Evolutionary conservation across 1,140 invertebrate genomes (phyloP), one percentile per base, ranked within the genome.

Genomic region (Ceratina australensis): DNA sequence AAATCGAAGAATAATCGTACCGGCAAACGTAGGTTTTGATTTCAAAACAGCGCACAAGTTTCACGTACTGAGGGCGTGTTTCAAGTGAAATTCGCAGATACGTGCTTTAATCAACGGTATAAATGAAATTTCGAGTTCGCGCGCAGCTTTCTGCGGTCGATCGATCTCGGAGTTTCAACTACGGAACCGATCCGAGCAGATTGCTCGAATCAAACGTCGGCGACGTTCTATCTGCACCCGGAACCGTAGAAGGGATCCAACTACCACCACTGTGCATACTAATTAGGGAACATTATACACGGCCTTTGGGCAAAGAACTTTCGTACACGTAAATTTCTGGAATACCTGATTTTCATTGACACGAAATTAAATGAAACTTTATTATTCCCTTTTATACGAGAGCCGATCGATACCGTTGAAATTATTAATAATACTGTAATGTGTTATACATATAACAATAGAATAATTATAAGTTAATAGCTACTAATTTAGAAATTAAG

Each of bases 61-160:
- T 54, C 1, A 10, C 33, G 33, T 42, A 42, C 33, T 42, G 33
- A 42, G 33, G 8, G 33, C 33, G 33, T 42, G 10, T 42, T 42
- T 42, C n/a, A n/a, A 10, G 49, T 28, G 33, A n/a, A 57, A 74
- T 60, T 60, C n/a, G 33, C 0, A 50, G n/a, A 49, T 47, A 24
- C 18, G 20, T 22, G 52, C 22, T 67, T 67, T 67, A 74, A 74
- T 74, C 33, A 57, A 8, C 12, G 22, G 5, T 20, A 57, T 57
- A 56, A 66, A 74, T 57, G 52, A 57, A 74, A 67, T 74, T 57
- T 74, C 22, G 22, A 42, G 20, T 26, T 66, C 12, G 28, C 42
- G 13, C 20, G 33, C 50, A 28, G 15, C 18, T 16, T 64, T 18
- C 20, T n/a, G 26, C 2, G 60, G 4, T 42, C 47, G 61, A 50